Conservation (phyloP, 2,888 invertebrate species). For the Carpatolechia fugitivella region DNA sequence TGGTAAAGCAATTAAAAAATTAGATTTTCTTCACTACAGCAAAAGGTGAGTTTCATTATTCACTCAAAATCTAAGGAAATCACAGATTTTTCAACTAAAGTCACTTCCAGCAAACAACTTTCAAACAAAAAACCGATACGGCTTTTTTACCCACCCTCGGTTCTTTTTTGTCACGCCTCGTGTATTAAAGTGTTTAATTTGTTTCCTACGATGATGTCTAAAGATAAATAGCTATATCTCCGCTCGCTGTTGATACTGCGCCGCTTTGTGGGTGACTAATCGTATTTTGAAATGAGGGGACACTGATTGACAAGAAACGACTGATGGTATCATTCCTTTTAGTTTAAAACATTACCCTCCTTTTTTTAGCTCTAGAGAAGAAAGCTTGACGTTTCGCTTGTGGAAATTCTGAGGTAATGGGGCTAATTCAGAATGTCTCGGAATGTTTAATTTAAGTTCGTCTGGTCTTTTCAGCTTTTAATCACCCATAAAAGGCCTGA, state of each 20-base stretch:
- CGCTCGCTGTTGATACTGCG: slow-evolving; percentile 37
- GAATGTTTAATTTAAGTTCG: no score
- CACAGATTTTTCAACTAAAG: no score
- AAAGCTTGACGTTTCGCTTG: no score
- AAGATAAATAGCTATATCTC: slow-evolving; percentile 51
- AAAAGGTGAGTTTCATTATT: no score
- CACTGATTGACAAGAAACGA: slow-evolving; percentile 48
- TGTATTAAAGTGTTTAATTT: slow-evolving; percentile 77
- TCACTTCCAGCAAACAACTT: background rate
- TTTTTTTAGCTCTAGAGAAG: background rate
- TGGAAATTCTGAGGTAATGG: no score
- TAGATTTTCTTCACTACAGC: no score
- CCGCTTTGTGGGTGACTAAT: slow-evolving; percentile 51
- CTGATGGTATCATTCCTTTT: slow-evolving; percentile 8
- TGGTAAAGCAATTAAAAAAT: no score
- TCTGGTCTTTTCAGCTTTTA: no score
- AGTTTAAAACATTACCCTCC: background rate
- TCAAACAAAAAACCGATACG: slow-evolving; percentile 27
- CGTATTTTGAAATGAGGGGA: slow-evolving; percentile 41
- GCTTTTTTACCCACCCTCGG: slow-evolving; percentile 39
- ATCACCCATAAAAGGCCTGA: no score
- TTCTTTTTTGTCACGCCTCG: slow-evolving; percentile 71
- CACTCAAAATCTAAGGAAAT: no score
- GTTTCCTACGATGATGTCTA: slow-evolving; percentile 58
- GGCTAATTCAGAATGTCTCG: no score